Percentiles rank a stretch among this genome's conserved stretches.
phyloP scores from a whole-genome alignment of 2,797 vertebrate species.

The Heteromormyrus szaboi region DNA sequence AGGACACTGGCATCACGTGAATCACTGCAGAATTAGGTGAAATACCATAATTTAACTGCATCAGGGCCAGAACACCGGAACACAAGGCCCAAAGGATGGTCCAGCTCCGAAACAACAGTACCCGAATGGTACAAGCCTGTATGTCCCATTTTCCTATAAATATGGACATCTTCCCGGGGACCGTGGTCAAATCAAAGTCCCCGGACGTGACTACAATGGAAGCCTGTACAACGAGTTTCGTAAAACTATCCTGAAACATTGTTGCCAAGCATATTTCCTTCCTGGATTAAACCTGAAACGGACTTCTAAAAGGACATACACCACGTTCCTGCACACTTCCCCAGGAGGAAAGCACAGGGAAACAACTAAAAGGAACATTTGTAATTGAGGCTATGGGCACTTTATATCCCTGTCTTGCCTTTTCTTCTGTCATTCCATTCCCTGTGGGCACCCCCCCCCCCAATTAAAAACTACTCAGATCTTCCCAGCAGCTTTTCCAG shows the following conservation, averaged over 20 bases:
- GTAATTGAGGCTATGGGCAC: background rate
- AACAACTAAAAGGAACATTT: background rate
- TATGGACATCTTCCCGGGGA: background rate
- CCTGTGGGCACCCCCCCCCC: background rate
- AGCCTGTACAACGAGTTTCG: background rate
- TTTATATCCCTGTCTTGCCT: background rate
- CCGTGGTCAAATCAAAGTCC: background rate
- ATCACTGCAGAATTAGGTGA: background rate
- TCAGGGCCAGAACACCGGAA: background rate
- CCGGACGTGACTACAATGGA: background rate
- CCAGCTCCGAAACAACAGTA: background rate
- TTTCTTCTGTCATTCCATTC: background rate
- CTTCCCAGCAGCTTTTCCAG: slow-evolving; percentile 5
- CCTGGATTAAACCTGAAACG: background rate
- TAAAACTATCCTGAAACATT: background rate
- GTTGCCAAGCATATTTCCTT: background rate
- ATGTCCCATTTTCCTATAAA: background rate
- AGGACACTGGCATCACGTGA: background rate
- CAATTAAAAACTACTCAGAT: slow-evolving; percentile 14
- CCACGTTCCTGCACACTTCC: background rate
- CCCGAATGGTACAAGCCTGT: background rate
- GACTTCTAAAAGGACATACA: background rate
- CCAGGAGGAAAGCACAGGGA: background rate
- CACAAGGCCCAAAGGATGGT: background rate
- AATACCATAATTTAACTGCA: background rate